Conservation (phyloP, 2,113 vertebrate genomes). For the Zosterops borbonicus region DNA sequence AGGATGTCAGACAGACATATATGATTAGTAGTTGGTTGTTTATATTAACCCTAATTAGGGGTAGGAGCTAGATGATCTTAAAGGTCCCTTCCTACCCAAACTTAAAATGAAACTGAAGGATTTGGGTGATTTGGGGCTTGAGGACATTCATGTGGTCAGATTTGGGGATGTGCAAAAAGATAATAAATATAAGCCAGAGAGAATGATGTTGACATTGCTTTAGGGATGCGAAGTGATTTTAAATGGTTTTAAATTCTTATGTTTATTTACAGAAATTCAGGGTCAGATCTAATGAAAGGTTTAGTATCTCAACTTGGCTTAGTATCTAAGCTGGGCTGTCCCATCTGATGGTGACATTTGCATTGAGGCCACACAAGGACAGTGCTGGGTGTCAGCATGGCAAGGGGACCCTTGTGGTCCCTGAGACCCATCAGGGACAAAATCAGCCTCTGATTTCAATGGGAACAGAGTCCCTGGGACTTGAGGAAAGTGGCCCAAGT, state of each 20-base stretch:
- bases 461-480: too few species aligned
- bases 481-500: too few species aligned
- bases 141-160: rapidly evolving
- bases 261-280: not conserved
- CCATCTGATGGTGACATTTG: rapidly evolving
- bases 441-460: not conserved
- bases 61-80: not conserved
- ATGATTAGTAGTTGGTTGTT: not conserved
- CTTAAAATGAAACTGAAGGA: not conserved
- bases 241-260: not conserved
- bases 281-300: not conserved
- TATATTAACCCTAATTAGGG: not conserved
- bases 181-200: not conserved
- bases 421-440: too few species aligned
- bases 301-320: not conserved
- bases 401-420: too few species aligned
- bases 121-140: not conserved
- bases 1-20: not conserved
- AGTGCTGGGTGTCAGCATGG: not conserved
- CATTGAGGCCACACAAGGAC: not conserved
- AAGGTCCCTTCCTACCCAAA: not conserved
- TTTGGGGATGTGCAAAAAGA: not conserved
- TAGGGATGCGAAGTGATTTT: not conserved
- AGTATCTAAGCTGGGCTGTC: not conserved
- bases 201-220: rapidly evolving